Evolutionary conservation across 2,888 invertebrate genomes (phyloP).

Genomic region (Lissonota sp.): DNA sequence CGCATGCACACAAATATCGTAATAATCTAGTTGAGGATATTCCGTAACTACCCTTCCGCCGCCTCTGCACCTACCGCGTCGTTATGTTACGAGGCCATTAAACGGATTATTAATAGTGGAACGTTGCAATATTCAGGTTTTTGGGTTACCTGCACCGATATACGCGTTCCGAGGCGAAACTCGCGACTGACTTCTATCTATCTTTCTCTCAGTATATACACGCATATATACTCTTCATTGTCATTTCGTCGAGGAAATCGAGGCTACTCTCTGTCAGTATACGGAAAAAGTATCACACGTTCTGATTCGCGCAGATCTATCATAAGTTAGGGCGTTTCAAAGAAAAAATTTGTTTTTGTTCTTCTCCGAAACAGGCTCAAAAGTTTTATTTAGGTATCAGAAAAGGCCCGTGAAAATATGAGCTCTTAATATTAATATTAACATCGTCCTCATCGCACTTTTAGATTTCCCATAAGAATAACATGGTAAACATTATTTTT

Average conservation of each 20-base stretch:
- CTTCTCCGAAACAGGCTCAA: too few relatives aligned
- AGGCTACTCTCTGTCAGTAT: conserved; percentile 42
- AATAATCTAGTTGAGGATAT: conserved; percentile 47
- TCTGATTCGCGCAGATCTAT: conserved; percentile 54
- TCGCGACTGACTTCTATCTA: conserved; percentile 26
- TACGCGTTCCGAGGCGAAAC: conserved; percentile 17
- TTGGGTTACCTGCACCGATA: conserved; percentile 61
- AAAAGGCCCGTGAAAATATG: too few relatives aligned
- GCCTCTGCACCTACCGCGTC: conserved; percentile 25
- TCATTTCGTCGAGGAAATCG: conserved; percentile 55
- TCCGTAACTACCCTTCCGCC: conserved; percentile 42
- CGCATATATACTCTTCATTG: conserved; percentile 43
- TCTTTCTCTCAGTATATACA: conserved; percentile 18
- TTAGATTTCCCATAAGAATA: too few relatives aligned
- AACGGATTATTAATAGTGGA: conserved; percentile 66
- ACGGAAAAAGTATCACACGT: conserved; percentile 58
- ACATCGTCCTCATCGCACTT: too few relatives aligned
- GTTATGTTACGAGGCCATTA: conserved; percentile 62
- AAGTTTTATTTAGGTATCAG: too few relatives aligned
- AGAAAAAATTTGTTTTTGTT: too few relatives aligned
- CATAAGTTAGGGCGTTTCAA: too few relatives aligned
- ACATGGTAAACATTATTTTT: too few relatives aligned
- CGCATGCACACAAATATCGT: background rate
- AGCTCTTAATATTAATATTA: too few relatives aligned
- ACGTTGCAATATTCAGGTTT: conserved; percentile 64